Evolutionary conservation across 2,888 invertebrate genomes (phyloP).

Genomic region (Phyllotreta striolata): DNA sequence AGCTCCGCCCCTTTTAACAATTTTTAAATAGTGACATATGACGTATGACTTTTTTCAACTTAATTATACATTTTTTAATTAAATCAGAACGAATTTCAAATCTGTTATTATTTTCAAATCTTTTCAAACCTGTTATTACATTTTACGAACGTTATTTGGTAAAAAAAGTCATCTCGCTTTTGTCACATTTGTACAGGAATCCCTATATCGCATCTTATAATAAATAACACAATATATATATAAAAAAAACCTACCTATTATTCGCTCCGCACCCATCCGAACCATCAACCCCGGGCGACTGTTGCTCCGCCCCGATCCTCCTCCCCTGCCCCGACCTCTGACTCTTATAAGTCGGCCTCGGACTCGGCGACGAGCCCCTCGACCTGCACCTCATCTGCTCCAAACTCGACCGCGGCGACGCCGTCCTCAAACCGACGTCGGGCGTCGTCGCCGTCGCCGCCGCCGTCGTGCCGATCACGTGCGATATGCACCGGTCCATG

Average conservation of each 20-base stretch:
- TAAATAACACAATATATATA: no score
- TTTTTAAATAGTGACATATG: no score
- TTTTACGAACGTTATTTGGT: no score
- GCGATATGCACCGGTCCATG: slow-evolving; percentile 87
- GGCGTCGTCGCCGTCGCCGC: slow-evolving; percentile 59
- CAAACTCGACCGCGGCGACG: slow-evolving; percentile 54
- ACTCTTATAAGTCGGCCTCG: slow-evolving; percentile 57
- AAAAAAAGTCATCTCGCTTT: no score
- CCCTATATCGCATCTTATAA: no score
- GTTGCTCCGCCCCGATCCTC: slow-evolving; percentile 57
- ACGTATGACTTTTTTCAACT: no score
- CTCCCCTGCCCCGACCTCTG: slow-evolving; percentile 51
- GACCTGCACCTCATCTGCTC: slow-evolving; percentile 54
- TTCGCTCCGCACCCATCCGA: slow-evolving; percentile 46
- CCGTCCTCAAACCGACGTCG: slow-evolving; percentile 57
- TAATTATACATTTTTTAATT: no score
- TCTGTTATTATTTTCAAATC: no score
- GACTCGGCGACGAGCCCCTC: slow-evolving; percentile 59
- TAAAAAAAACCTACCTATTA: slow-evolving; percentile 39
- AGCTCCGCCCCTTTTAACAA: no score
- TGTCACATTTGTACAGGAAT: no score
- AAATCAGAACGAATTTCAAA: no score
- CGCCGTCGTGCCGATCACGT: slow-evolving; percentile 74
- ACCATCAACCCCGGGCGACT: slow-evolving; percentile 48
- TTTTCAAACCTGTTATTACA: no score